These are phyloP conservation scores for Tanytarsus gracilentus DNA, from an alignment of 2,888 invertebrate species.

Conservation along the genomic window DNA sequence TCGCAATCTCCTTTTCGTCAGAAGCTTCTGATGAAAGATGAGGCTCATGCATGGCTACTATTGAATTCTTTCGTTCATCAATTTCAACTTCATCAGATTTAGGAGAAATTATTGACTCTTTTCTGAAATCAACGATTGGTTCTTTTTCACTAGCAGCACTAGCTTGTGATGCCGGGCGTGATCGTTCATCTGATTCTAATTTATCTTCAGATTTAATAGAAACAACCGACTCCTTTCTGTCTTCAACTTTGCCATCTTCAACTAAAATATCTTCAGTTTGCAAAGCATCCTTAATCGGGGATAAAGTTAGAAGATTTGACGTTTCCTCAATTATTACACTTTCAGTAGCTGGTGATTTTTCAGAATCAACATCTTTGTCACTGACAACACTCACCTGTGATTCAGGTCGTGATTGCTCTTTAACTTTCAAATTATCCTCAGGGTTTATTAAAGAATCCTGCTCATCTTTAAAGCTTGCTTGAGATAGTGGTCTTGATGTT, in stretches of 20 bases:
- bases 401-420: slow-evolving; percentile 29
- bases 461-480: too few relatives aligned
- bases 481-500: slow-evolving; percentile 30
- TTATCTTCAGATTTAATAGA: background rate
- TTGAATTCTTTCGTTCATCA: slow-evolving; percentile 12
- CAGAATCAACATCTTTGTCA: slow-evolving; percentile 20
- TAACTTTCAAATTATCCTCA: too few relatives aligned
- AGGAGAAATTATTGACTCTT: too few relatives aligned
- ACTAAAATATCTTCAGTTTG: too few relatives aligned
- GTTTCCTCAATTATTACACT: too few relatives aligned
- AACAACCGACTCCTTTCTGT: slow-evolving; percentile 3
- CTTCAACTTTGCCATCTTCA: background rate
- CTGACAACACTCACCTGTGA: slow-evolving; percentile 29
- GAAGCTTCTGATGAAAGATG: background rate
- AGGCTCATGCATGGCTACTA: background rate
- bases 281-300: too few relatives aligned
- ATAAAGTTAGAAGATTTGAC: too few relatives aligned
- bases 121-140: too few relatives aligned
- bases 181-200: slow-evolving; percentile 21
- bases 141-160: slow-evolving; percentile 30
- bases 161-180: slow-evolving; percentile 29
- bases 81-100: background rate
- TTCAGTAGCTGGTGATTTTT: slow-evolving; percentile 5
- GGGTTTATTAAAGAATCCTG: too few relatives aligned
- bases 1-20: background rate